Percentiles rank a stretch among this genome's conserved stretches.
Conservation (phyloP, 2,113 vertebrate genomes). For the Aegithalos caudatus region DNA sequence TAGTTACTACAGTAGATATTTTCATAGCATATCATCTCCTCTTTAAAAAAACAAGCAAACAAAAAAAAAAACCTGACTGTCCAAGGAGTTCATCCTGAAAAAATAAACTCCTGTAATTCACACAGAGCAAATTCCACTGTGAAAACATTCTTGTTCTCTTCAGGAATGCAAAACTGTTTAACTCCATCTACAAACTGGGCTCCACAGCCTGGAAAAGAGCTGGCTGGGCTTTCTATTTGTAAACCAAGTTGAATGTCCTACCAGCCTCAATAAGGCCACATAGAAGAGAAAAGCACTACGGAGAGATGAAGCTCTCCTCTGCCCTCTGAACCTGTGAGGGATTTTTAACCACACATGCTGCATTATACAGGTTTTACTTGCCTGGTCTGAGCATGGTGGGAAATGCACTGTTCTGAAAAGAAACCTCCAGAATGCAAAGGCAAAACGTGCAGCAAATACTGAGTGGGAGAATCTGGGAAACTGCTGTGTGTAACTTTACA, state of each 20-base stretch:
- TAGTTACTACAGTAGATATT: background rate
- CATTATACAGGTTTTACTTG: background rate
- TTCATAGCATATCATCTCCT: constrained; percentile 19
- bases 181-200: background rate
- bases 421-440: fast-evolving
- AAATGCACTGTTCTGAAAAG: background rate
- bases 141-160: constrained; percentile 49
- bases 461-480: background rate
- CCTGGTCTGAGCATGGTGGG: background rate
- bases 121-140: constrained; percentile 36
- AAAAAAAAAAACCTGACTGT: background rate
- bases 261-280: background rate
- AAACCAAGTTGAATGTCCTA: background rate
- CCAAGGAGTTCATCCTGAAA: constrained; percentile 10
- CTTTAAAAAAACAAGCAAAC: constrained; percentile 15
- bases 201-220: background rate
- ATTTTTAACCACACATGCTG: background rate
- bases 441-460: background rate
- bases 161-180: constrained; percentile 42
- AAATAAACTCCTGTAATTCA: constrained; percentile 53
- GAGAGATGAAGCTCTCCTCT: background rate
- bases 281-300: background rate
- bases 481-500: background rate
- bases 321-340: background rate
- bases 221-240: background rate